A percentile compares a stretch with the other conserved stretches of the same genome.
These are phyloP conservation scores for Drosophila nikananu DNA, from an alignment of 1,140 invertebrate genomes.

Conservation along the genomic window DNA sequence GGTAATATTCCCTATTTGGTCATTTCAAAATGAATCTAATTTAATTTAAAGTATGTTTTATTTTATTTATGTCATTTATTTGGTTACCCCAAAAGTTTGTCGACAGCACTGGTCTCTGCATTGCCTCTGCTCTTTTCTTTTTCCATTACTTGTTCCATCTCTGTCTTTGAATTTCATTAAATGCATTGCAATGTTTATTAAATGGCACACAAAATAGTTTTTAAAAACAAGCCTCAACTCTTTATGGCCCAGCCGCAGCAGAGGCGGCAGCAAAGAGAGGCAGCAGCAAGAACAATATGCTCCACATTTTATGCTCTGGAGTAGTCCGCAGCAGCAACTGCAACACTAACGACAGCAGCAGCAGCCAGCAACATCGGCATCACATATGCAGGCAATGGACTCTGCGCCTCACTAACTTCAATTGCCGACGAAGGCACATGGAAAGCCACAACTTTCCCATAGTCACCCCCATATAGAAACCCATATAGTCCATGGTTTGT, in stretches of 20 bases:
- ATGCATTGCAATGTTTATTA: conserved; percentile 74
- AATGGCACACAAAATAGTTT: conserved; percentile 76
- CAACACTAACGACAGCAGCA: conserved; percentile 21
- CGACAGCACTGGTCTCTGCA: conserved; percentile 17
- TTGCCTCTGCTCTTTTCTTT: conserved; percentile 3
- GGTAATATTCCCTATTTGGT: not conserved
- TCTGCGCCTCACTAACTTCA: conserved; percentile 59
- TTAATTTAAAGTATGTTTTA: not conserved
- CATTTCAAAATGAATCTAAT: not conserved
- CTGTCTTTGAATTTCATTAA: conserved; percentile 66
- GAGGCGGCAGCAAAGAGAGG: not conserved
- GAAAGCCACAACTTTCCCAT: conserved; percentile 57
- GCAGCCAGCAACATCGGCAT: conserved; percentile 33
- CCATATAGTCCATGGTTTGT: conserved; percentile 45
- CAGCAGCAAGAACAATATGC: conserved; percentile 46
- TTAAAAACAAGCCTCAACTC: conserved; percentile 53
- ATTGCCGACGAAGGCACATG: conserved; percentile 50
- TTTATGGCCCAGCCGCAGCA: conserved; percentile 8
- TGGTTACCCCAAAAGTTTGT: not conserved
- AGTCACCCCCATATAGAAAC: conserved; percentile 40
- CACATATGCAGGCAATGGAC: conserved; percentile 68
- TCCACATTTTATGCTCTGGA: conserved; percentile 58
- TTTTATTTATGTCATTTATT: not conserved
- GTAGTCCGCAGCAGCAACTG: conserved; percentile 28
- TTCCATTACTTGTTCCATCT: conserved; percentile 1